Evolutionary conservation across 2,888 invertebrate species (phyloP).

Genomic region (Gymnocheta viridis): DNA sequence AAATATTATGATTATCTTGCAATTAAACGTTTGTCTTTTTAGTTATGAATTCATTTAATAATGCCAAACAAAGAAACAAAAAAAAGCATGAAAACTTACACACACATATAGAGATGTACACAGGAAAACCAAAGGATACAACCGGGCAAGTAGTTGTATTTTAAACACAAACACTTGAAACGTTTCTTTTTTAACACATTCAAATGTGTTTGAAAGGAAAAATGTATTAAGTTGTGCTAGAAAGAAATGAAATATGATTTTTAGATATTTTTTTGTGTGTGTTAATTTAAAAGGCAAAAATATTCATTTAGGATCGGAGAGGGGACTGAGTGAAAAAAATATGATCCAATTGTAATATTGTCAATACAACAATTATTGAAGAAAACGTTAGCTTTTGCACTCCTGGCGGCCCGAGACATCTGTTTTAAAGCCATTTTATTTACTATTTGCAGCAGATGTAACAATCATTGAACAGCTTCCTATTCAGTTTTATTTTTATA

Average conservation of each 20-base stretch:
- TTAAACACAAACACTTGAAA: not conserved
- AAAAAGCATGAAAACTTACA: not conserved
- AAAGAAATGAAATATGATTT: not conserved
- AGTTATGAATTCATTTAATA: slow-evolving; percentile 63
- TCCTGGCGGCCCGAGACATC: no score
- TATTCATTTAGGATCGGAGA: no score
- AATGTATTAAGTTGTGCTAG: not conserved
- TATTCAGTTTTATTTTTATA: no score
- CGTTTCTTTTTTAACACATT: not conserved
- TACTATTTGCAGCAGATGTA: no score
- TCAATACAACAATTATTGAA: no score
- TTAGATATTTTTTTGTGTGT: no score
- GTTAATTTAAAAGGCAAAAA: no score
- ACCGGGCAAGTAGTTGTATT: not conserved
- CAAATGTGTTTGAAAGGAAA: not conserved
- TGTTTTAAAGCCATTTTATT: no score
- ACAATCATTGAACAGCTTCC: no score
- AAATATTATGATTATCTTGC: slow-evolving; percentile 70
- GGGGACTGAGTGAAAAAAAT: no score
- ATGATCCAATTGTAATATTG: no score
- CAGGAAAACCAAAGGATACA: not conserved
- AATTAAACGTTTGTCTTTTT: slow-evolving; percentile 70
- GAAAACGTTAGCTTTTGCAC: no score
- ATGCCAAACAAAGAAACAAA: not conserved
- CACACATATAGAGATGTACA: not conserved